Conservation (phyloP, 2,888 invertebrate species). For the Ormia ochracea region DNA sequence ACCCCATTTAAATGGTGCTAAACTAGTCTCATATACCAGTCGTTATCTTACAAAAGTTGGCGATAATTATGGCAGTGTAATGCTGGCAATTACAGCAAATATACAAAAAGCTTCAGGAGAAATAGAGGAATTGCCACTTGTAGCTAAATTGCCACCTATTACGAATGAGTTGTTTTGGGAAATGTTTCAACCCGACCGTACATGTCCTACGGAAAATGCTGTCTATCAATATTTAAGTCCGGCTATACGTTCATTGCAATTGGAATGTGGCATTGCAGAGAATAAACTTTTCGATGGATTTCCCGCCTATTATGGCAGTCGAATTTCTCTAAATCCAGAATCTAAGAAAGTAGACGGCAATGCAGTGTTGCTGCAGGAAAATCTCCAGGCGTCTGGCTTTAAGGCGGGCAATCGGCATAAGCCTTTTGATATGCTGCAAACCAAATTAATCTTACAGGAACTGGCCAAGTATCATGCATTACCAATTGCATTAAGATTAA, state of each 20-base stretch:
- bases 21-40: conserved; percentile 74
- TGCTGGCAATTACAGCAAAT: conserved; percentile 76
- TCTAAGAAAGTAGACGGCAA: conserved; percentile 78
- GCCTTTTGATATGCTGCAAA: conserved; percentile 78
- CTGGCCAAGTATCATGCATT: conserved; percentile 80
- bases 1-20: conserved; percentile 68
- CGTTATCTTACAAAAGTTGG: conserved; percentile 78
- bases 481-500: conserved; percentile 78
- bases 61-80: conserved; percentile 82
- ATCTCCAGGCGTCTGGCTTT: conserved; percentile 78
- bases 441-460: conserved; percentile 77
- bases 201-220: conserved; percentile 80
- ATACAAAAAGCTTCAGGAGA: conserved; percentile 68
- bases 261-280: conserved; percentile 76
- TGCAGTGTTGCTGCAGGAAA: conserved; percentile 80
- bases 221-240: conserved; percentile 79
- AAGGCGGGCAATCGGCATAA: conserved; percentile 78
- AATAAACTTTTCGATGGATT: conserved; percentile 77
- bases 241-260: conserved; percentile 77
- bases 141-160: conserved; percentile 80
- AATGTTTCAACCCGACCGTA: conserved; percentile 79
- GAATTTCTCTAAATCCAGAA: conserved; percentile 75
- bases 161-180: conserved; percentile 78
- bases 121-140: conserved; percentile 76
- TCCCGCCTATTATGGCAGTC: conserved; percentile 79